These are phyloP conservation scores for Holocentrus rufus DNA, from an alignment of 2,797 vertebrate genomes.

Conservation along the genomic window DNA sequence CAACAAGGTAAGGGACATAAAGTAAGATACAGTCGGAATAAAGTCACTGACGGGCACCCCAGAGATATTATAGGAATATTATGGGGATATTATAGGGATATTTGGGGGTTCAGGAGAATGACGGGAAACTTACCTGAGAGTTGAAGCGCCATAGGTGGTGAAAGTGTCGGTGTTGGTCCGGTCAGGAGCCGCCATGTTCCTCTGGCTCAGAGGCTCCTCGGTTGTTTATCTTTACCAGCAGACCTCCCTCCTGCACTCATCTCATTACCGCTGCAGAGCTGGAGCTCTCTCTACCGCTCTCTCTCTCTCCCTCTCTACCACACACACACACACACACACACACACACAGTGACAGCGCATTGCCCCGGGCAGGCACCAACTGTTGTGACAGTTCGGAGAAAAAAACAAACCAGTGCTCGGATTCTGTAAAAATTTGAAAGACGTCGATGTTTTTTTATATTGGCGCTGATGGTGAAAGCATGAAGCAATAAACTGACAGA, in stretches of 20 bases:
- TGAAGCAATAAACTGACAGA: too few species aligned
- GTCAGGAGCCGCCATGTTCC: constrained; percentile 76
- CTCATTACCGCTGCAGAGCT: constrained; percentile 43
- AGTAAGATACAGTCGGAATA: constrained; percentile 7
- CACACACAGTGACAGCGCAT: neutral
- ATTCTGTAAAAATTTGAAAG: neutral
- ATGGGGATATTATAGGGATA: neutral
- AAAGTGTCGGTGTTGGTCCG: constrained; percentile 27
- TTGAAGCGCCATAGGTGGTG: constrained; percentile 27
- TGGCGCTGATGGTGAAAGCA: too few species aligned
- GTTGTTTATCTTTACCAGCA: constrained; percentile 70
- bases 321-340: constrained; percentile 1
- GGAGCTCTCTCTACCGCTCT: neutral
- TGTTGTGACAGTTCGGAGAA: neutral
- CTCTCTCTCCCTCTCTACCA: constrained; percentile 5
- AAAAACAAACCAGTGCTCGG: neutral
- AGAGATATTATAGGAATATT: neutral
- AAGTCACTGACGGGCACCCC: neutral
- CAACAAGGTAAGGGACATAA: neutral
- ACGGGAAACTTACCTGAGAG: constrained; percentile 70
- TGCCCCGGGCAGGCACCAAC: neutral
- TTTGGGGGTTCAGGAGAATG: constrained; percentile 5
- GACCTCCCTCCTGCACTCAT: constrained; percentile 51
- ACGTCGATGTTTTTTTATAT: too few species aligned
- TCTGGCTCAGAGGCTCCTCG: constrained; percentile 67